Percentiles rank a stretch among this genome's conserved stretches.
Evolutionary conservation across 1,140 invertebrate species (phyloP).

Genomic region (Lordiphosa clarofinis): DNA sequence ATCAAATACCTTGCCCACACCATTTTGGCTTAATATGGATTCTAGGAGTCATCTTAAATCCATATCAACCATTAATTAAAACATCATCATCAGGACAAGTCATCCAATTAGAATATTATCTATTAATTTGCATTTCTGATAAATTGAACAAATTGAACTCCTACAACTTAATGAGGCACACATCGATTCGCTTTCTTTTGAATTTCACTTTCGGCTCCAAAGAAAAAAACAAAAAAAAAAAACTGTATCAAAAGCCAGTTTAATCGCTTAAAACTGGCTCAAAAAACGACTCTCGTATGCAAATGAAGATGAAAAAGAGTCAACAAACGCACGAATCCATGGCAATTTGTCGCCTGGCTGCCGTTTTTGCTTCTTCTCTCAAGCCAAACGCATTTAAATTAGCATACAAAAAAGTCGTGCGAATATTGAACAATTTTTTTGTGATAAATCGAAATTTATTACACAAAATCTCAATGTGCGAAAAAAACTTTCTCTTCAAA

Average conservation of each 20-base stretch:
- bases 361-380: slow-evolving; percentile 9
- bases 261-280: slow-evolving; percentile 54
- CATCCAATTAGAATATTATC: slow-evolving; percentile 64
- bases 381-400: slow-evolving; percentile 58
- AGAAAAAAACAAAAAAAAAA: slow-evolving; percentile 7
- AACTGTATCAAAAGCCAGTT: slow-evolving; percentile 18
- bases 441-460: slow-evolving; percentile 42
- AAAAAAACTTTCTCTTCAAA: slow-evolving; percentile 60
- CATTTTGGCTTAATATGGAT: slow-evolving; percentile 23
- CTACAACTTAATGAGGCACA: slow-evolving; percentile 64
- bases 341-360: slow-evolving; percentile 61
- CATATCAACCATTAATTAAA: slow-evolving; percentile 46
- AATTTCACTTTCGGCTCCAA: slow-evolving; percentile 52
- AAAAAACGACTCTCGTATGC: slow-evolving; percentile 43
- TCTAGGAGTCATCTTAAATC: slow-evolving; percentile 37
- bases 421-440: slow-evolving; percentile 54
- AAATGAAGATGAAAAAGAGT: slow-evolving; percentile 53
- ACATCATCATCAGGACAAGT: slow-evolving; percentile 39
- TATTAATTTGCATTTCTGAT: slow-evolving; percentile 37
- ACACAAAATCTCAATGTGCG: slow-evolving; percentile 35
- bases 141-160: slow-evolving; percentile 65
- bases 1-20: slow-evolving; percentile 4
- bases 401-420: slow-evolving; percentile 51
- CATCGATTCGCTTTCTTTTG: slow-evolving; percentile 57
- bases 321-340: slow-evolving; percentile 64